phyloP scores from a whole-genome alignment of 2,888 invertebrate genomes.

The Aspidapion aeneum region DNA sequence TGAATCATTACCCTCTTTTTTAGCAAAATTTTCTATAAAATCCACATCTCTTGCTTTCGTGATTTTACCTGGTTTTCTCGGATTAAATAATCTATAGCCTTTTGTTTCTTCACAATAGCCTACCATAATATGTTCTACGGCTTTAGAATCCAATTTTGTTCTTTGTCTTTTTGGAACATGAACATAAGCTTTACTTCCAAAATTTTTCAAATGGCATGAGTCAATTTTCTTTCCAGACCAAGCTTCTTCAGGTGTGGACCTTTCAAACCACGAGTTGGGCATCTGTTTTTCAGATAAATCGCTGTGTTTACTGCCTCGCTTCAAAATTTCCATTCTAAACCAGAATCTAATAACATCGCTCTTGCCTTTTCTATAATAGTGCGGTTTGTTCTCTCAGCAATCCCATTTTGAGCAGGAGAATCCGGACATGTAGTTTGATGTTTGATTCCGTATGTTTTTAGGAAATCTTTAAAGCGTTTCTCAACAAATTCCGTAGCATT shows the following conservation, averaged over 20 bases:
- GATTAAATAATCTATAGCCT: no score
- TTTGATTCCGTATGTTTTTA: constrained; percentile 29
- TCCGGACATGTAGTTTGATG: constrained; percentile 30
- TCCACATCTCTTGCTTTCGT: no score
- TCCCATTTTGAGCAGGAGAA: constrained; percentile 37
- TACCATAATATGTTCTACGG: no score
- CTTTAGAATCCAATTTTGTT: no score
- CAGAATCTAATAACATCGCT: constrained; percentile 32
- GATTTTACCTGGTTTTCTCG: no score
- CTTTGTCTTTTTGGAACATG: no score
- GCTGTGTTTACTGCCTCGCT: constrained; percentile 32
- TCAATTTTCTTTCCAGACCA: not conserved
- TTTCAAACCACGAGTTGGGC: not conserved
- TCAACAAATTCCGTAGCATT: constrained; percentile 30
- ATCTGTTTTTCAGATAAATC: constrained; percentile 25
- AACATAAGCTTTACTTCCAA: not conserved
- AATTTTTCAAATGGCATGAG: not conserved
- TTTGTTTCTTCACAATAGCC: no score
- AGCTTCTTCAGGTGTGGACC: not conserved
- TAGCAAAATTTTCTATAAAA: no score
- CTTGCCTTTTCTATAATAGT: constrained; percentile 38
- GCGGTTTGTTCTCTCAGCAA: constrained; percentile 35
- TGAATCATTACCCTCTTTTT: no score
- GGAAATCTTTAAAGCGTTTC: constrained; percentile 23
- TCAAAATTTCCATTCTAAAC: constrained; percentile 34